Evolutionary conservation across 2,888 invertebrate genomes (phyloP).

Genomic region (Ischnura elegans): DNA sequence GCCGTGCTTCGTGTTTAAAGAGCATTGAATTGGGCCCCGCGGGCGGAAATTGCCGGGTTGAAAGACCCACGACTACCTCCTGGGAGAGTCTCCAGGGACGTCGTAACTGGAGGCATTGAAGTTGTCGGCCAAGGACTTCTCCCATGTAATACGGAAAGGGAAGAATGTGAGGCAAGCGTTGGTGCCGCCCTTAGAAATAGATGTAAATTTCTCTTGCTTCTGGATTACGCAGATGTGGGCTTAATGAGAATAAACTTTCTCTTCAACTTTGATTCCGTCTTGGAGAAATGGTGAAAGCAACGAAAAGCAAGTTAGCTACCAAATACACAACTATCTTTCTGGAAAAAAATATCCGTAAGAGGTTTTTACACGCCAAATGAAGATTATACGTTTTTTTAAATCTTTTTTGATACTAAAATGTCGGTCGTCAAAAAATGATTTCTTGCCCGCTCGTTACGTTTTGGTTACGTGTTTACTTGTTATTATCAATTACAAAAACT

Average conservation of each 20-base stretch:
- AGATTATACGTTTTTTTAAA: too few species aligned
- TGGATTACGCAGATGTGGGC: neutral
- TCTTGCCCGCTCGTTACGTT: too few species aligned
- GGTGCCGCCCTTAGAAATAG: neutral
- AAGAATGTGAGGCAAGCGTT: neutral
- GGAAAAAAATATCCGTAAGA: too few species aligned
- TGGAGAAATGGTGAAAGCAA: neutral
- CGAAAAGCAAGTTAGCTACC: too few species aligned
- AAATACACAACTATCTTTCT: too few species aligned
- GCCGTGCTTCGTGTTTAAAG: constrained; percentile 29
- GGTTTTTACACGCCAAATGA: too few species aligned
- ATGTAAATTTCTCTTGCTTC: neutral
- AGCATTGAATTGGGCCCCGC: constrained; percentile 8
- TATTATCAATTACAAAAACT: too few species aligned
- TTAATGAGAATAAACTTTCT: neutral
- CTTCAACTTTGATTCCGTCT: neutral
- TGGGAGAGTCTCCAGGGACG: neutral
- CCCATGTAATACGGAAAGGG: neutral
- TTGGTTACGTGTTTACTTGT: too few species aligned
- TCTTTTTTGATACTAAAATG: too few species aligned
- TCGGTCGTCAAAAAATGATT: too few species aligned
- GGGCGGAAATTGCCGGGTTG: constrained; percentile 21
- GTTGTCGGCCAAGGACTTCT: neutral
- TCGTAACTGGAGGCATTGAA: neutral
- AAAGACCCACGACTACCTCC: neutral